Percentiles rank a stretch among this genome's conserved stretches.
Conservation (phyloP, 2,113 vertebrate species). For the Cyrtonyx montezumae region DNA sequence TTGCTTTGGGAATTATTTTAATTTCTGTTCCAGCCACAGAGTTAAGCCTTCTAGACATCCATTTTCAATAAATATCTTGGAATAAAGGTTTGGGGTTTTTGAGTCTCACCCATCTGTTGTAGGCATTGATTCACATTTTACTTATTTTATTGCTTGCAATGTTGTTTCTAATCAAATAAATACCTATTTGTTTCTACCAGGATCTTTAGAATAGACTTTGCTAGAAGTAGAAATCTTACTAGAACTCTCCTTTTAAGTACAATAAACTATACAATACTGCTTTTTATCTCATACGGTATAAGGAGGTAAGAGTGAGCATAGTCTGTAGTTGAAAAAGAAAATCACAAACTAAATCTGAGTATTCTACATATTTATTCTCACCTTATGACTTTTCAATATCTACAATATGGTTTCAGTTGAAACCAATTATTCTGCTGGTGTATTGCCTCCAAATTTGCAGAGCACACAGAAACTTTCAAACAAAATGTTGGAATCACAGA, state of each 20-base stretch:
- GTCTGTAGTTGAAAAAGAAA: neutral
- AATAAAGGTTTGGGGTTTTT: neutral
- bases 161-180: neutral
- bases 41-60: neutral
- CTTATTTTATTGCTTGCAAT: neutral
- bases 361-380: neutral
- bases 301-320: neutral
- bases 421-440: neutral
- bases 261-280: neutral
- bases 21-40: neutral
- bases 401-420: neutral
- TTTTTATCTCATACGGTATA: neutral
- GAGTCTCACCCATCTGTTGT: neutral
- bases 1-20: slow-evolving; percentile 7
- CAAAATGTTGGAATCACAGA: neutral
- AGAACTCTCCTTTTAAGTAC: neutral
- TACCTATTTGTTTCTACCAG: neutral
- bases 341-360: neutral
- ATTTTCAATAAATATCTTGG: neutral
- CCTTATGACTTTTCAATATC: neutral
- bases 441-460: neutral
- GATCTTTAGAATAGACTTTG: neutral
- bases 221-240: neutral
- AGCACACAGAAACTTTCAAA: neutral
- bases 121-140: neutral